Base-by-base conservation (phyloP, 2,797 vertebrate species). In the Myoxocephalus aenaeus region DNA sequence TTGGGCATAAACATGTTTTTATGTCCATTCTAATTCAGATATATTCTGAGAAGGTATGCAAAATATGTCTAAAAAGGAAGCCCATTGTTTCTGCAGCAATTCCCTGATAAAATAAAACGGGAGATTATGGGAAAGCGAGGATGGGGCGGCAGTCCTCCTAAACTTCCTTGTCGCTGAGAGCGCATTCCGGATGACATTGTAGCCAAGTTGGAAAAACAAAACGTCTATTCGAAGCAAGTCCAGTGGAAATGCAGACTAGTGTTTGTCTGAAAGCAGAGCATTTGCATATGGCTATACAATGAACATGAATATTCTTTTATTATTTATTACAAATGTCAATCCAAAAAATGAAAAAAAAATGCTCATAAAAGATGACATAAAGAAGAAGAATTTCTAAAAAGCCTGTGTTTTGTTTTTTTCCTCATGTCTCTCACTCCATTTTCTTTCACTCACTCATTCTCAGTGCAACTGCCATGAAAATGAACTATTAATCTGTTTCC, bases 401-500 rank as follows among this genome's bases (percentile, higher is more conserved):
- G 71, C 7, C 54, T 15, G 36, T 72, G 70, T 78, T 69, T 68
- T 71, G 7, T 68, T 73, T 59, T 59, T 27, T 54, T 77, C 6
- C 57, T 74, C 59, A 34, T 53, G 48, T 79, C 75, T 68, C 44
- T 48, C 27, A 78, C 57, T 79, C 40, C 32, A 17, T 68, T 75
- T 73, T 79, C 40, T 80, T 53, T 81, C 70, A 51, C 57, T 29
- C 68, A 70, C 73, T 77, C 76, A 79, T 80, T 91, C 82, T 88
- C 83, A 86, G 86, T 66, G 84, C 82, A 77, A 91, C 87, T 88
- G 92, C 87, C 92, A 94, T 94, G 92, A 95, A 96, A 95, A 94
- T 95, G 88, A 94, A 92, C 93, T 94, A 95, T 95, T 93, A 94
- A 95, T 95, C 93, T 95, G 93, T 89, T 94, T 92, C 92, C 94